phyloP scores from a whole-genome alignment of 1,140 invertebrate species.

The Drosophila mauritiana region DNA sequence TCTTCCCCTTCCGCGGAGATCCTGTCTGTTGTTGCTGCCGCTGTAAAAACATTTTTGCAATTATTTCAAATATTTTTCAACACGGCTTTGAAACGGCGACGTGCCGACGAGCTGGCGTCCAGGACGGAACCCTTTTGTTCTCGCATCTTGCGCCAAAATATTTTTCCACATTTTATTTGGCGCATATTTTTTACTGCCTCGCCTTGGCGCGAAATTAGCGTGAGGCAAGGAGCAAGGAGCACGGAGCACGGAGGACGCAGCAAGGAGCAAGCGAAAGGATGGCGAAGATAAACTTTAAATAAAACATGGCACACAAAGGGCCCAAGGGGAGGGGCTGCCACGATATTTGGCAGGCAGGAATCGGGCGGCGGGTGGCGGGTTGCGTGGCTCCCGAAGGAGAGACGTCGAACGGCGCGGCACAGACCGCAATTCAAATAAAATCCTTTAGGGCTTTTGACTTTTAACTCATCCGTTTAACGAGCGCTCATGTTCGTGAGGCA shows the following conservation, averaged over 20 bases:
- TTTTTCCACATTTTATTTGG: slow-evolving; percentile 81
- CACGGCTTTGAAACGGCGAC: slow-evolving; percentile 73
- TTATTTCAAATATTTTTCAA: slow-evolving; percentile 83
- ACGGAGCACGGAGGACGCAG: slow-evolving; percentile 18
- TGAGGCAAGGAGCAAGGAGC: slow-evolving; percentile 31
- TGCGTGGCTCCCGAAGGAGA: slow-evolving; percentile 9
- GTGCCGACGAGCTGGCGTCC: slow-evolving; percentile 74
- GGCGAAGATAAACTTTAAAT: slow-evolving; percentile 79
- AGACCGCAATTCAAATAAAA: slow-evolving; percentile 84
- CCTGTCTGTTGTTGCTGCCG: neutral
- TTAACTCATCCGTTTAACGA: slow-evolving; percentile 83
- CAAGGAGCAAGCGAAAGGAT: neutral
- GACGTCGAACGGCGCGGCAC: slow-evolving; percentile 66
- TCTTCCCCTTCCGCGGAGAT: neutral
- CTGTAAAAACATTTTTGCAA: slow-evolving; percentile 72
- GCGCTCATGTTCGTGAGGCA: slow-evolving; percentile 77
- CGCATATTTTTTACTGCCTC: slow-evolving; percentile 55
- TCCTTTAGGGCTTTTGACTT: slow-evolving; percentile 83
- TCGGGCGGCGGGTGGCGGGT: too few relatives aligned
- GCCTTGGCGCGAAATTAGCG: slow-evolving; percentile 78
- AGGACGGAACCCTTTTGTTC: slow-evolving; percentile 52
- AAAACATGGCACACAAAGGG: slow-evolving; percentile 71
- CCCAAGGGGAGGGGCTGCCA: neutral
- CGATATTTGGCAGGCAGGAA: neutral
- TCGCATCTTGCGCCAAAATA: slow-evolving; percentile 66